Base-by-base conservation (phyloP, 1,140 invertebrate genomes). In the Acromyrmex charruanus region DNA sequence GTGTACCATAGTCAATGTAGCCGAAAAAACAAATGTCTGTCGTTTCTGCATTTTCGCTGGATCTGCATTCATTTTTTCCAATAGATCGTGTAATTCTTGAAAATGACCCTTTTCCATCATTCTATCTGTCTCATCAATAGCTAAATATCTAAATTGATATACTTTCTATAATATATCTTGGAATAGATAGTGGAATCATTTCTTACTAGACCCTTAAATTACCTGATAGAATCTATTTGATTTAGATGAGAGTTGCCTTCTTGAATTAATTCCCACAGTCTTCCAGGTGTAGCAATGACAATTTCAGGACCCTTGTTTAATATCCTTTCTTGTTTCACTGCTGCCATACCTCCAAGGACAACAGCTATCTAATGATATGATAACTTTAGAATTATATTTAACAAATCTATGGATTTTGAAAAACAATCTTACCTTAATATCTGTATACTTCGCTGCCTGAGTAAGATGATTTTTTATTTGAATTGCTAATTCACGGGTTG, bases 41-140 rank as follows among this genome's bases (percentile, higher is more conserved):
- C 98, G 95, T 51, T 96, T 89, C 82, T 96, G 94, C 10, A 96
- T 95, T 58, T 96, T 96, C 0, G 94, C 90, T 81, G 96, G 96
- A 89, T 98, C 96, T 6, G 94, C 93, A 94, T 99, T 99, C 2
- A 99, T 96, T 12, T 97, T 94, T 88, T 98, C 97, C 0, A 99
- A 93, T 16, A 99, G 95, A 51, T 97, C 96, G 51, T 98, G 96
- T 2, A 99, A 94, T 95, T 99, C 99, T 92, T 98, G 97, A 96
- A 99, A 99, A 95, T 99, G 99, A 21, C 98, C 98, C 89, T 97
- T 98, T 93, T 99, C 99, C 21, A 99, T 96, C 99, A 99, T 99
- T 90, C 99, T 96, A 95, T 99, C 99, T 0, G 99, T 99, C 96
- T 99, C 99, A 95, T 99, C 99, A 85, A 99, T 98, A 0, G 98